A percentile compares a stretch with the other conserved stretches of the same genome.
These are phyloP conservation scores for Trachymyrmex cornetzi DNA, from an alignment of 1,140 invertebrate species.

Conservation along the genomic window DNA sequence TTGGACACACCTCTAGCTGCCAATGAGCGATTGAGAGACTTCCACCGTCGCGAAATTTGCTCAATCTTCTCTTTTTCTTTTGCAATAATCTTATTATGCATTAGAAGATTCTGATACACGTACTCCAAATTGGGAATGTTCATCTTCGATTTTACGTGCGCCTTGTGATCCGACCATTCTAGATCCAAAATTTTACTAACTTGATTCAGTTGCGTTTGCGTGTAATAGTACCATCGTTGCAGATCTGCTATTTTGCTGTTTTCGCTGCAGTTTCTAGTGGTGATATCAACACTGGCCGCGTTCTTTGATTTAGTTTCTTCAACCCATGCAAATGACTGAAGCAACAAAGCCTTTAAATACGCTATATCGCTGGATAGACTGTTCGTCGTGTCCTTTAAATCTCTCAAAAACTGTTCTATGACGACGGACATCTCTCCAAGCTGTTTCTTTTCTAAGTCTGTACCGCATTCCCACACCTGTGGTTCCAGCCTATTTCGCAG, in stretches of 20 bases:
- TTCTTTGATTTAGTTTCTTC: conserved; percentile 86
- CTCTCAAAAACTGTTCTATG: conserved; percentile 85
- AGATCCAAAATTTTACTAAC: conserved; percentile 83
- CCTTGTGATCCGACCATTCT: conserved; percentile 81
- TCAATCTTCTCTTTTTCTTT: conserved; percentile 79
- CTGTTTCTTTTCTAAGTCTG: conserved; percentile 85
- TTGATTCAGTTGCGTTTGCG: conserved; percentile 84
- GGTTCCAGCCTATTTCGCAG: conserved; percentile 78
- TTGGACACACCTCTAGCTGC: conserved; percentile 53
- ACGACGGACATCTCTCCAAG: conserved; percentile 82
- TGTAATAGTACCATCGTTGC: conserved; percentile 81
- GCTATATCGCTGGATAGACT: conserved; percentile 82
- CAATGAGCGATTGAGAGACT: conserved; percentile 64
- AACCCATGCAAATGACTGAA: conserved; percentile 86
- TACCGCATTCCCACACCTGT: conserved; percentile 81
- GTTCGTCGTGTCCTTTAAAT: conserved; percentile 85
- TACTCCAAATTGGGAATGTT: conserved; percentile 83
- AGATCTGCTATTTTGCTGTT: conserved; percentile 82
- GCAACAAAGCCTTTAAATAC: conserved; percentile 82
- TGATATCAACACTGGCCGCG: conserved; percentile 70
- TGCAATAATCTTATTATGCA: conserved; percentile 81
- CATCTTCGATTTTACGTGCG: conserved; percentile 77
- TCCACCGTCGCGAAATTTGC: conserved; percentile 77
- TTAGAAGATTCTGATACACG: conserved; percentile 83
- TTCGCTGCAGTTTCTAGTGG: conserved; percentile 75